Conservation (phyloP, 2,797 vertebrate genomes). For the Cheirogaleus major region DNA sequence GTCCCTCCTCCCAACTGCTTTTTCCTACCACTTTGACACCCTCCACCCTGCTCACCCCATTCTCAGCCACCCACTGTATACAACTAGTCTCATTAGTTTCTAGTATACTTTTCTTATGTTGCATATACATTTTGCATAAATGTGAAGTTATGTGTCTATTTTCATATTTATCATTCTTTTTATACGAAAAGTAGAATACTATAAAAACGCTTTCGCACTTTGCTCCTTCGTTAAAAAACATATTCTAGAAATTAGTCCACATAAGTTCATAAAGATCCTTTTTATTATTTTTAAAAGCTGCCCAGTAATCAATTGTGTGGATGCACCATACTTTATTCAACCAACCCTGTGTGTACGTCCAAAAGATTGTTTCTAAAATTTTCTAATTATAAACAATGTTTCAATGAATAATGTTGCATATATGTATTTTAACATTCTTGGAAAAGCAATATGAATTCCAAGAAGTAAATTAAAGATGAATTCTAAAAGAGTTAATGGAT, state of each 20-base stretch:
- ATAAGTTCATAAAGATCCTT: not conserved
- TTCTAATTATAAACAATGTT: not conserved
- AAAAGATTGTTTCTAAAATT: not conserved
- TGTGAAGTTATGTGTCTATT: not conserved
- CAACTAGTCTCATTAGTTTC: not conserved
- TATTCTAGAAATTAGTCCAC: no score
- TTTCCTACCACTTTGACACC: not conserved
- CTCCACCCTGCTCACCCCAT: not conserved
- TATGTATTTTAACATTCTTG: not conserved
- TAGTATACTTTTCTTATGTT: not conserved
- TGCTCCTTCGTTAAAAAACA: not conserved
- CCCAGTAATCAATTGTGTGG: not conserved
- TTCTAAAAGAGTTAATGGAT: not conserved
- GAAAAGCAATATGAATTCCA: not conserved
- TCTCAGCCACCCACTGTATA: not conserved
- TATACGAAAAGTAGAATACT: not conserved
- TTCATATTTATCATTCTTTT: not conserved
- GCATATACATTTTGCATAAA: not conserved
- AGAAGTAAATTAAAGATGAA: not conserved
- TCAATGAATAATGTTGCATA: not conserved
- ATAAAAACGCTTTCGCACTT: not conserved
- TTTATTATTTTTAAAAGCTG: not conserved
- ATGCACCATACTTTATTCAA: not conserved
- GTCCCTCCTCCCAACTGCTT: not conserved
- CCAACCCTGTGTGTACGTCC: not conserved